These are phyloP conservation scores for Chlamydotis undulata DNA, from an alignment of 2,113 vertebrate genomes.

Conservation along the genomic window DNA sequence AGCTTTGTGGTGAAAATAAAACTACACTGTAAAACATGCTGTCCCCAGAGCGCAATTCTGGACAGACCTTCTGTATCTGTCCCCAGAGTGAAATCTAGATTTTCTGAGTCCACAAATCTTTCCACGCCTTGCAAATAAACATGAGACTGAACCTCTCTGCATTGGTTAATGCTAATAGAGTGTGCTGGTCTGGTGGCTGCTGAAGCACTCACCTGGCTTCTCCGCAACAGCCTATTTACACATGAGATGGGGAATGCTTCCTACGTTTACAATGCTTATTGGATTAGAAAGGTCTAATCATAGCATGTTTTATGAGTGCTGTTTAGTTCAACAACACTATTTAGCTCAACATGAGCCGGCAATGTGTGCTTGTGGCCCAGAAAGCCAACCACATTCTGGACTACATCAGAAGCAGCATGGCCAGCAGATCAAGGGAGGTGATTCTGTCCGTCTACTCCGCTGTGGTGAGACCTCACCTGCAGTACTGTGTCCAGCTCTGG, in stretches of 20 bases:
- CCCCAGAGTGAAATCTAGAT: background rate
- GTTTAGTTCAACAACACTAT: background rate
- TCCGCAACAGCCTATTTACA: background rate
- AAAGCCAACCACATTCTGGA: too few relatives aligned
- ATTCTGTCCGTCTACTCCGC: too few relatives aligned
- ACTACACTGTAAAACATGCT: background rate
- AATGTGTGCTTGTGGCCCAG: too few relatives aligned
- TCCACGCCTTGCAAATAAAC: background rate
- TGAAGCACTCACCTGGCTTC: background rate
- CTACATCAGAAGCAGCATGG: too few relatives aligned
- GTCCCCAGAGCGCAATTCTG: background rate
- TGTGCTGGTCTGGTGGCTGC: background rate
- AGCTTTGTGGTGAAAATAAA: background rate
- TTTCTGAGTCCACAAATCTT: background rate
- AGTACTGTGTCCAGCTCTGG: too few relatives aligned
- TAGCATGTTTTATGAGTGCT: background rate
- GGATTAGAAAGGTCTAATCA: background rate
- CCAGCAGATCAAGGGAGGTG: too few relatives aligned
- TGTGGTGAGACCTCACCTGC: too few relatives aligned
- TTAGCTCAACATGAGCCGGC: too few relatives aligned
- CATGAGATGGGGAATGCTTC: background rate
- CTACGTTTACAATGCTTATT: background rate
- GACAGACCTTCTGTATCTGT: background rate
- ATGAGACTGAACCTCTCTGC: background rate
- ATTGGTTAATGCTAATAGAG: background rate